phyloP scores from a whole-genome alignment of 2,113 vertebrate genomes.

The Albula glossodonta region DNA sequence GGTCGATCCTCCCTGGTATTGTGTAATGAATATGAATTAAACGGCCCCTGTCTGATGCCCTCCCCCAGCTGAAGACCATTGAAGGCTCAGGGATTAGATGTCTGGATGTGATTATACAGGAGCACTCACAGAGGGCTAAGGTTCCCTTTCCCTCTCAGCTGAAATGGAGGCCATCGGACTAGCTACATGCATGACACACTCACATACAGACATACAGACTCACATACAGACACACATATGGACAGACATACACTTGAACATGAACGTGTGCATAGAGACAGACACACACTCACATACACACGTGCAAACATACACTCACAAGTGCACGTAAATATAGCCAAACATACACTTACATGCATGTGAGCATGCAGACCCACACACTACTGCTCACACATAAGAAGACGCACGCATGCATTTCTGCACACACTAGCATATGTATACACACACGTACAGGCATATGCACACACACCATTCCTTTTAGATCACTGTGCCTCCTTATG shows the following conservation, averaged over 20 bases:
- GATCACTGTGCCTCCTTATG: slow-evolving; percentile 23
- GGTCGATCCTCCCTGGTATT: background rate
- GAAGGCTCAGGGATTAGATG: slow-evolving; percentile 8
- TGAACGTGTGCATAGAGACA: background rate
- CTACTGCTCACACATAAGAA: too few relatives aligned
- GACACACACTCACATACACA: background rate
- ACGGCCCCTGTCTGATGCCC: slow-evolving; percentile 8
- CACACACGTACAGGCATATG: background rate
- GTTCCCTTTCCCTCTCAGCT: background rate
- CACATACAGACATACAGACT: background rate
- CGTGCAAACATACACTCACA: background rate
- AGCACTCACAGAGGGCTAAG: background rate
- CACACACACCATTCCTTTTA: slow-evolving; percentile 8
- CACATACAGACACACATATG: background rate
- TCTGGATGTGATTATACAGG: background rate
- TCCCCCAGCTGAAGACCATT: background rate
- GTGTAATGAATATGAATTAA: slow-evolving; percentile 11
- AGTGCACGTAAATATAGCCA: too few relatives aligned
- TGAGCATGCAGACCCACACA: background rate
- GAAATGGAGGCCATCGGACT: background rate
- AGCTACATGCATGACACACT: background rate
- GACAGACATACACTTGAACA: background rate
- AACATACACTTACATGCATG: too few relatives aligned
- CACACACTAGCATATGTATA: background rate
- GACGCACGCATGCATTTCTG: too few relatives aligned